Conservation (phyloP, 2,113 vertebrate genomes). For the Ia io region DNA sequence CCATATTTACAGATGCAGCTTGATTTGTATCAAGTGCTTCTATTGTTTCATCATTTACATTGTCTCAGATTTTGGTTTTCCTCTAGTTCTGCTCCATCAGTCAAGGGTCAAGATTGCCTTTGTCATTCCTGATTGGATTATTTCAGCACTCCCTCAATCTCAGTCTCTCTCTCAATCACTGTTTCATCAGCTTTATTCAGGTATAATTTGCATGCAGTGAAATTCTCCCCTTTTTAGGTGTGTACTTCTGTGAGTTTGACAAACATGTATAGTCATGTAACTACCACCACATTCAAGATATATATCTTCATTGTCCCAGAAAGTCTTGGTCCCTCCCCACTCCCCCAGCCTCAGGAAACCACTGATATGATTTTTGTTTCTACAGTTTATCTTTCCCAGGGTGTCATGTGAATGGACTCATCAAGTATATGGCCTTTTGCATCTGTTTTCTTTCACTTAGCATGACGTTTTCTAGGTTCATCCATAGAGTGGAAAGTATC, state of each 20-base stretch:
- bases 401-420: not conserved
- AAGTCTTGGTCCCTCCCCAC: not conserved
- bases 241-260: not conserved
- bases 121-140: not conserved
- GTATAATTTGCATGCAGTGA: not conserved
- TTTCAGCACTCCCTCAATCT: not conserved
- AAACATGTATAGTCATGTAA: not conserved
- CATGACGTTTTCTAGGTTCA: not conserved
- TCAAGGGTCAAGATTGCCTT: not conserved
- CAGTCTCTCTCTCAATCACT: not conserved
- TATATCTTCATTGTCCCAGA: not conserved
- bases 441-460: not conserved
- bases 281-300: not conserved
- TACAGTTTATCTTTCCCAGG: not conserved
- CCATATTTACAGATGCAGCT: not conserved
- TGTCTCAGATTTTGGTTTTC: not conserved
- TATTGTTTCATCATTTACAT: not conserved
- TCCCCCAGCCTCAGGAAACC: not conserved
- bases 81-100: not conserved
- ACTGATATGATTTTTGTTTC: not conserved
- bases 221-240: not conserved
- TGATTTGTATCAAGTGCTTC: not conserved
- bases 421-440: not conserved
- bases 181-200: not conserved
- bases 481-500: not conserved